A percentile compares a stretch with the other conserved stretches of the same genome.
Conservation (phyloP, 2,797 vertebrate species). For the Diplodus puntazzo region DNA sequence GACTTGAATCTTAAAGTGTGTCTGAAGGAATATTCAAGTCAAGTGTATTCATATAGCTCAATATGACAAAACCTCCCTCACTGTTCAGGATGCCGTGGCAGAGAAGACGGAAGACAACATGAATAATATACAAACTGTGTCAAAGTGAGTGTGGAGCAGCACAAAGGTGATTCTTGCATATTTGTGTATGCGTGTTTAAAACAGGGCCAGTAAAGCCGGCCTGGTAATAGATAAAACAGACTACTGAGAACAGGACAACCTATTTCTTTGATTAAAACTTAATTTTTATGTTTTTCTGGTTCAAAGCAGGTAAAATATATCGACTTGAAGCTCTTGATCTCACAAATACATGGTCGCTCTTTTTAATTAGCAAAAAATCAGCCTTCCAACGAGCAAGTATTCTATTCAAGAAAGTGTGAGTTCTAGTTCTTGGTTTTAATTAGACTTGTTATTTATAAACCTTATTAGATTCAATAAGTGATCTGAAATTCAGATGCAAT, state of each 20-base stretch:
- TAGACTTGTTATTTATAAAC: neutral
- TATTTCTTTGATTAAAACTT: neutral
- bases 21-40: slow-evolving; percentile 10
- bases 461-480: neutral
- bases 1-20: slow-evolving; percentile 2
- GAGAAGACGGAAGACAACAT: slow-evolving; percentile 9
- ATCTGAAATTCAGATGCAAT: neutral
- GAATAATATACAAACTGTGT: slow-evolving; percentile 13
- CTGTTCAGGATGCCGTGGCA: neutral
- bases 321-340: neutral
- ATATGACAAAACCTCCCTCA: too few species aligned
- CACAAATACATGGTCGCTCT: rapidly evolving
- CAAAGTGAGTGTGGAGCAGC: neutral
- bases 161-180: neutral
- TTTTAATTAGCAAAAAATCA: neutral
- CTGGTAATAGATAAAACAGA: neutral
- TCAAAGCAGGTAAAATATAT: neutral
- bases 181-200: neutral
- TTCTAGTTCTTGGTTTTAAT: neutral
- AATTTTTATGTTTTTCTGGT: neutral
- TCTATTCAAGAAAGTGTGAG: neutral
- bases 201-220: neutral
- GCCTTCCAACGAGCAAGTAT: neutral
- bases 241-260: neutral
- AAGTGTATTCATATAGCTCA: neutral